A percentile compares a stretch with the other conserved stretches of the same genome.
Conservation (phyloP, 2,113 vertebrate species). For the Zingel zingel region DNA sequence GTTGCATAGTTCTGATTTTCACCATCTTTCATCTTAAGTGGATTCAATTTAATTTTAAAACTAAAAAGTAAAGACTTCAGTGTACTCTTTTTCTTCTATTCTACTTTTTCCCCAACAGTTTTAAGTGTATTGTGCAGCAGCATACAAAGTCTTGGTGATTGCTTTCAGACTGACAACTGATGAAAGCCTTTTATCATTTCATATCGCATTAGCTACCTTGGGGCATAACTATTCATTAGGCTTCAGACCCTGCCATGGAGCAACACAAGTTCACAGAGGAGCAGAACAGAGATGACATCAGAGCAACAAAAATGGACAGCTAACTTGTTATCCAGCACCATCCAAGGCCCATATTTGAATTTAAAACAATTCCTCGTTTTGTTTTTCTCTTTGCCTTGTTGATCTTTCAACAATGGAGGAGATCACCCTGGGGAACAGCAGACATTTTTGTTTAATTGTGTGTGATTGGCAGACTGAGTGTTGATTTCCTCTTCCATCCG, state of each 20-base stretch:
- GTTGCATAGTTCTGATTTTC: not conserved
- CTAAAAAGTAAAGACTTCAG: not conserved
- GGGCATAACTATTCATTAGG: conserved; percentile 50
- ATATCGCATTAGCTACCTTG: conserved; percentile 25
- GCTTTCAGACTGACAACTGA: not conserved
- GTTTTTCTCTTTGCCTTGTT: conserved; percentile 39
- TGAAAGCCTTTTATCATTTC: conserved; percentile 25
- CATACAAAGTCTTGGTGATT: not conserved
- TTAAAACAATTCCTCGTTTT: conserved; percentile 22
- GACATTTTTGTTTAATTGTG: conserved; percentile 53
- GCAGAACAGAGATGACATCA: conserved; percentile 30
- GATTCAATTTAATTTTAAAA: not conserved
- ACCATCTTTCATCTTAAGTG: not conserved
- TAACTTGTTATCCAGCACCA: conserved; percentile 31
- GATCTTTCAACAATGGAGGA: conserved; percentile 39
- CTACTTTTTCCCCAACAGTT: not conserved
- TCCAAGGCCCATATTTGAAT: conserved; percentile 26
- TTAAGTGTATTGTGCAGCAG: not conserved
- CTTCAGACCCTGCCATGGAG: conserved; percentile 13
- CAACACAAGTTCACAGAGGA: conserved; percentile 25
- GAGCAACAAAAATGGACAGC: conserved; percentile 26
- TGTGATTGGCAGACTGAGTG: conserved; percentile 48
- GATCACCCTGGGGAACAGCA: conserved; percentile 10
- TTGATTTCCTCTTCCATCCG: conserved; percentile 40
- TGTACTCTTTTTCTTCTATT: not conserved